Percentiles rank a stretch among this genome's conserved stretches.
phyloP scores from a whole-genome alignment of 2,797 vertebrate genomes.

The Scleropages formosus region DNA sequence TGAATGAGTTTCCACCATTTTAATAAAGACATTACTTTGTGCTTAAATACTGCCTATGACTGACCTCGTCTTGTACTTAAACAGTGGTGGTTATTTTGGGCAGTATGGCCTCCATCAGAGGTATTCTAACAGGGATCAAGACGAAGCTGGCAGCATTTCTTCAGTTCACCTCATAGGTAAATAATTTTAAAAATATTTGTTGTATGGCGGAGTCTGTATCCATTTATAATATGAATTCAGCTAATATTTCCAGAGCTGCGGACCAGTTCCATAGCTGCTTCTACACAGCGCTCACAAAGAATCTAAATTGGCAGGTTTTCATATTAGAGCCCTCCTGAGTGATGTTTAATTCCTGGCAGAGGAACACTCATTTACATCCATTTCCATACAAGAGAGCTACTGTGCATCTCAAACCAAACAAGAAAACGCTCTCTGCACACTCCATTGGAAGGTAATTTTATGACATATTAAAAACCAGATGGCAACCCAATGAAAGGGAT shows the following conservation, averaged over 20 bases:
- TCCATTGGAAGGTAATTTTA: neutral
- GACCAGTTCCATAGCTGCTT: neutral
- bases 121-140: no score
- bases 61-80: no score
- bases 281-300: neutral
- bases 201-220: no score
- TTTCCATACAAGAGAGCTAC: neutral
- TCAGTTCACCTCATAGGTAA: no score
- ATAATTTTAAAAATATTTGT: no score
- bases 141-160: no score
- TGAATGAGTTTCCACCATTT: no score
- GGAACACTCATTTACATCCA: neutral
- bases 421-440: neutral
- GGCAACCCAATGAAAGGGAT: neutral
- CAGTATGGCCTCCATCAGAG: no score
- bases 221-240: neutral
- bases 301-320: neutral
- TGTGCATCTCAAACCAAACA: neutral
- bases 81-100: no score
- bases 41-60: no score
- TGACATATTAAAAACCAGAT: no score
- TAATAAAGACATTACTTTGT: no score
- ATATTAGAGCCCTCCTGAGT: constrained; percentile 1
- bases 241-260: neutral
- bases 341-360: neutral